Base-by-base conservation (phyloP, 2,797 vertebrate species). In the Crenuchus spilurus region DNA sequence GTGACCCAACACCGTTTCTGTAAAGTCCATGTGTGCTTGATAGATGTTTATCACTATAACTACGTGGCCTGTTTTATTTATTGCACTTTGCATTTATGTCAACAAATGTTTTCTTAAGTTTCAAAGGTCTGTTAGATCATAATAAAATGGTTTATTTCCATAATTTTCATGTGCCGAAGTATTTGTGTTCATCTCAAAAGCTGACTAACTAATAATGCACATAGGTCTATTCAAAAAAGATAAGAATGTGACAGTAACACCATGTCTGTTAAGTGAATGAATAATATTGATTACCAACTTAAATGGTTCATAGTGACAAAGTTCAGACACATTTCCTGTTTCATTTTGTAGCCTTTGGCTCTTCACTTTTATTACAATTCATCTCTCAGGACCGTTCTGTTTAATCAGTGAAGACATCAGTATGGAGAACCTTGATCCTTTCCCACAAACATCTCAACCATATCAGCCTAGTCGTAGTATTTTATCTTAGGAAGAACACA, bases 401-500 rank as follows among this genome's bases (percentile, higher is more conserved):
- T 16, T 1, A 14, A 46, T 18, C 44, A n/a, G 44, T 8, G 8
- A 35, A 35, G 3, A 3, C 3, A 35, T 35, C 33, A 46, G 3
- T 18, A 57, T 2, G 6, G 5, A 35, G 13, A 33, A 18, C 42
- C 16, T 31, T 31, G 28, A 31, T 16, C 26, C 52, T 55, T 33
- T 16, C 11, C 16, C 26, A 30, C 52, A 55, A 2, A 49, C 6
- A 16, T n/a, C 3, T 55, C 11, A 20, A 18, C 1, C 24, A 20
- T 16, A 14, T 22, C 3, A 4, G 61, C 20, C 28, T 55, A n/a
- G 22, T 93, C 84, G 39, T 81, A 79, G 0, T 89, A 88, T 85
- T 91, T 95, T 8, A 92, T 88, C 61, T 91, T 88, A 0, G 96
- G 96, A 31, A 99, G 95, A 10, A 87, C 88, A 0, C 96, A 99